A percentile compares a stretch with the other conserved stretches of the same genome.
phyloP scores from a whole-genome alignment of 2,888 invertebrate genomes.

The Callosobruchus maculatus region DNA sequence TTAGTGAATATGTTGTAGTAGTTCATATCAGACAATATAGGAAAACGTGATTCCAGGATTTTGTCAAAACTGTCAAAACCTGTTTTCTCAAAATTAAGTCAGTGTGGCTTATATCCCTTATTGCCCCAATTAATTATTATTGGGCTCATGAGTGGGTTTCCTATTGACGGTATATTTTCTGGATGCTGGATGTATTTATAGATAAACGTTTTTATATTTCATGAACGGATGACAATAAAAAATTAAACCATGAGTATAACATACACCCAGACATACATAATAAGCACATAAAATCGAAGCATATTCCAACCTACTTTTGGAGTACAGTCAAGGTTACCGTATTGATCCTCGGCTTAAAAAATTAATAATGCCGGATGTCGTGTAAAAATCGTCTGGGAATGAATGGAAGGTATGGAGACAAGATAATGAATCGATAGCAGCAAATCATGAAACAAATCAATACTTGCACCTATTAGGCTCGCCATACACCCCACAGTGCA shows the following conservation, averaged over 20 bases:
- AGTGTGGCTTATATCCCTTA: too few relatives aligned
- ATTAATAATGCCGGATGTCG: neutral
- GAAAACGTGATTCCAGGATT: too few relatives aligned
- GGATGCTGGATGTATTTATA: too few relatives aligned
- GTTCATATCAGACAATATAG: too few relatives aligned
- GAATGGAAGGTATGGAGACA: neutral
- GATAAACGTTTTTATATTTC: neutral
- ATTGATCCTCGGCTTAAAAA: neutral
- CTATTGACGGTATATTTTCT: too few relatives aligned
- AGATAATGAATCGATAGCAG: neutral
- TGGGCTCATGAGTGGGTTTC: too few relatives aligned
- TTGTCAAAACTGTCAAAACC: too few relatives aligned
- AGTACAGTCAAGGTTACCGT: neutral
- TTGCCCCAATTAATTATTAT: too few relatives aligned
- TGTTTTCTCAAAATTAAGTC: too few relatives aligned
- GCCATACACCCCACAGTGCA: too few relatives aligned
- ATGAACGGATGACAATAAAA: neutral
- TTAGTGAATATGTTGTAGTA: too few relatives aligned
- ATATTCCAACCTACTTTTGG: neutral
- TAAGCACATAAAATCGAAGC: neutral
- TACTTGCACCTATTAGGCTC: too few relatives aligned
- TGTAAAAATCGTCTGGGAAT: neutral
- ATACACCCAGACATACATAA: neutral
- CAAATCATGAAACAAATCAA: neutral
- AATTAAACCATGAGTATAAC: neutral